Conservation (phyloP, 2,797 vertebrate genomes). For the Rhinoraja longicauda region DNA sequence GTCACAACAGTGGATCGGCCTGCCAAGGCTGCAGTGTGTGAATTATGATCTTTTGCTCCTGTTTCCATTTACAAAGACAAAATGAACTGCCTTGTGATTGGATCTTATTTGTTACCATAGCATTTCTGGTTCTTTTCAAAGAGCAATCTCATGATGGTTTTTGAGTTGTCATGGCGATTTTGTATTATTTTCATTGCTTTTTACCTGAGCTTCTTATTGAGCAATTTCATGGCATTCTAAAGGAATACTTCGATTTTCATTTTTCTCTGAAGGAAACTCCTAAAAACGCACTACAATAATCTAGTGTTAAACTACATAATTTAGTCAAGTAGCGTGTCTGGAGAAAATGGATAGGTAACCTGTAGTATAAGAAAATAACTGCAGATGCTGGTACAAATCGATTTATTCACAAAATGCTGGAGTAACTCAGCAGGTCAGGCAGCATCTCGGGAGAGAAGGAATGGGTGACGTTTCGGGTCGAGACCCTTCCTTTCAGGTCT, state of each 20-base stretch:
- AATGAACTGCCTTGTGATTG: not conserved
- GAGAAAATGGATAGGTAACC: no score
- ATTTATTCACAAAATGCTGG: no score
- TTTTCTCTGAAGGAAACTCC: not conserved
- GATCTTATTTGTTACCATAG: not conserved
- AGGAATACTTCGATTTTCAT: not conserved
- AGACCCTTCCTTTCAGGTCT: no score
- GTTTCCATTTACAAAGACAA: not conserved
- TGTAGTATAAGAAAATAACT: no score
- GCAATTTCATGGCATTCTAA: not conserved
- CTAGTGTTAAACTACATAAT: not conserved
- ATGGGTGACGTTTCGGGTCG: no score
- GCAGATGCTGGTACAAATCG: no score
- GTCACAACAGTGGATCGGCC: not conserved
- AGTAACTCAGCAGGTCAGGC: no score
- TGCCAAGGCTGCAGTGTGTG: not conserved
- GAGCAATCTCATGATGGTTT: not conserved
- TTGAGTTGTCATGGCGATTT: constrained; percentile 7
- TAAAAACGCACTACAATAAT: not conserved
- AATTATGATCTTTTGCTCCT: not conserved
- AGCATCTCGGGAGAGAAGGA: no score
- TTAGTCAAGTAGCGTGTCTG: no score
- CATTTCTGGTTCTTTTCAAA: not conserved
- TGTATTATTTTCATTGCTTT: not conserved
- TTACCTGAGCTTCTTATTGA: not conserved